Conservation (phyloP, 2,888 invertebrate genomes). For the Aphodius granarius region DNA sequence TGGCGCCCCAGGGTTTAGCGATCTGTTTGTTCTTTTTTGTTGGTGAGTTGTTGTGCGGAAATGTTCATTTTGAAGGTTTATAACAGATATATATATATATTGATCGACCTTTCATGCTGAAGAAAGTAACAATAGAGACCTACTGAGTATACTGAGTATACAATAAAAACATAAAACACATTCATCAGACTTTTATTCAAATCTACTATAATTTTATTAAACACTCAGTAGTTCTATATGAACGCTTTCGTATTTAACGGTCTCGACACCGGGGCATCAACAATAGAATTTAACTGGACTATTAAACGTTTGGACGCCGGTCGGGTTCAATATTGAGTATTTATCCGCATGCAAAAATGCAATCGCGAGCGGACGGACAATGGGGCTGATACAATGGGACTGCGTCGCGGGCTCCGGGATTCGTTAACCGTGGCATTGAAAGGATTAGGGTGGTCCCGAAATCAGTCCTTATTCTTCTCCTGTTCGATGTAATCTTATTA, state of each 20-base stretch:
- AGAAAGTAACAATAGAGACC: too few species aligned
- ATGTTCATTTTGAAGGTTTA: too few species aligned
- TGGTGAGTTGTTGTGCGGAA: not conserved
- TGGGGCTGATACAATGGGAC: not conserved
- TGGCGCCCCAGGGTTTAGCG: not conserved
- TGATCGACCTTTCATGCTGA: too few species aligned
- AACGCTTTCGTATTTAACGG: not conserved
- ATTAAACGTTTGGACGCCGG: not conserved
- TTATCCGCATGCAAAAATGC: not conserved
- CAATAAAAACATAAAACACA: too few species aligned
- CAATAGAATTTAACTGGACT: not conserved
- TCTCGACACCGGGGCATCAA: not conserved
- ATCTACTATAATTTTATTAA: not conserved
- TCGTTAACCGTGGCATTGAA: slow-evolving; percentile 9
- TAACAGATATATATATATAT: too few species aligned
- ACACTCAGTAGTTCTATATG: not conserved
- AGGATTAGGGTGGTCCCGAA: not conserved
- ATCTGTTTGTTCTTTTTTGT: not conserved
- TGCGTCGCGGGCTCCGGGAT: too few species aligned
- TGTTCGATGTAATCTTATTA: slow-evolving; percentile 11
- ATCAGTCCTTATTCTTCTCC: slow-evolving; percentile 10
- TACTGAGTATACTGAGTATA: too few species aligned
- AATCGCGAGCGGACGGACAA: not conserved
- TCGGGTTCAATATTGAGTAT: not conserved
- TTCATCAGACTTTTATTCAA: too few species aligned